Evolutionary conservation across 2,888 invertebrate species (phyloP).

Genomic region (Trachelus iudaicus): DNA sequence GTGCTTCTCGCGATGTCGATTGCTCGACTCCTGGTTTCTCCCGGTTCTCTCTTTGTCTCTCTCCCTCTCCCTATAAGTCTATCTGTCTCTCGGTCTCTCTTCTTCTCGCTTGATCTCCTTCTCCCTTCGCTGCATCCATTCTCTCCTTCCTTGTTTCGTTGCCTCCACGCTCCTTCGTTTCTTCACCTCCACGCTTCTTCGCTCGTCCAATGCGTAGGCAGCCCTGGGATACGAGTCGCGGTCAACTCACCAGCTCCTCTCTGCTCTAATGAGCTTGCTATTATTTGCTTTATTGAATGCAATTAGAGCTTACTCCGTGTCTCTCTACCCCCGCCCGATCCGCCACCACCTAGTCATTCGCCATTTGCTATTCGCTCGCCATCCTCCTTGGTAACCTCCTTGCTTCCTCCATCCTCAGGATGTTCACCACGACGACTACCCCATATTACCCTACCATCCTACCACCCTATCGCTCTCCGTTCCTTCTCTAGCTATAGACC

Average conservation of each 20-base stretch:
- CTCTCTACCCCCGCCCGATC: slow-evolving; percentile 35
- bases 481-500: not conserved
- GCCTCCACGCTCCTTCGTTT: slow-evolving; percentile 8
- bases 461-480: not conserved
- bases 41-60: slow-evolving; percentile 7
- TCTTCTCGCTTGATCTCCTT: not conserved
- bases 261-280: slow-evolving; percentile 63
- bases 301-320: slow-evolving; percentile 63
- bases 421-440: not conserved
- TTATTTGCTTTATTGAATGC: slow-evolving; percentile 64
- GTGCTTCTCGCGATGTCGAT: slow-evolving; percentile 41
- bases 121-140: not conserved
- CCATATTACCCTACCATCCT: not conserved
- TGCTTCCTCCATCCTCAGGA: not conserved
- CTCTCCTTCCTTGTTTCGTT: slow-evolving; percentile 21
- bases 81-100: not conserved
- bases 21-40: slow-evolving; percentile 18
- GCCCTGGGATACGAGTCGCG: slow-evolving; percentile 50
- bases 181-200: slow-evolving; percentile 16
- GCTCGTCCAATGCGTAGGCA: slow-evolving; percentile 49
- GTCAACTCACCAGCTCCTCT: slow-evolving; percentile 54
- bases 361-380: not conserved
- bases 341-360: slow-evolving; percentile 7
- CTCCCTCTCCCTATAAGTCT: slow-evolving; percentile 5
- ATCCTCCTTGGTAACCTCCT: not conserved